Conservation (phyloP, 2,797 vertebrate genomes). For the Iguana delicatissima region DNA sequence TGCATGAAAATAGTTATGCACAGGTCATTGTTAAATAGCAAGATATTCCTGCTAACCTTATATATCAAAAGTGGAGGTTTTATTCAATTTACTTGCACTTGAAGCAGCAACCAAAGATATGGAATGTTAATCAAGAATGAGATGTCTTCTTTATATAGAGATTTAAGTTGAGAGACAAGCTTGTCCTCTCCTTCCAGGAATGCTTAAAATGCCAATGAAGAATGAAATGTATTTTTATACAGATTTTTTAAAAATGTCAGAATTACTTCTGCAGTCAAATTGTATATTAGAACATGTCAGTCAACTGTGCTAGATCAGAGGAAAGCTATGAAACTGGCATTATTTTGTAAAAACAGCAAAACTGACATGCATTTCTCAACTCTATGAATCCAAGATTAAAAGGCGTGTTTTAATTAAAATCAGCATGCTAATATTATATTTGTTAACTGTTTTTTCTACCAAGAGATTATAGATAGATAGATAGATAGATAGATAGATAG, state of each 20-base stretch:
- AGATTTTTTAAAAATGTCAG: conserved; percentile 3
- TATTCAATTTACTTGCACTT: background rate
- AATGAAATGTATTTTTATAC: conserved; percentile 30
- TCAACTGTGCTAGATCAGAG: conserved; percentile 33
- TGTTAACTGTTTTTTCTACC: background rate
- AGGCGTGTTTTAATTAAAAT: conserved; percentile 15
- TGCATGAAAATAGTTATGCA: background rate
- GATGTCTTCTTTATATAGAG: conserved; percentile 23
- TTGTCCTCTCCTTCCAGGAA: conserved; percentile 20
- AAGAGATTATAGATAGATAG: background rate
- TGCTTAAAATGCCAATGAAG: conserved; percentile 24
- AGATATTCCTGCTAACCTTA: background rate
- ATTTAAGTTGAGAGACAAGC: conserved; percentile 26
- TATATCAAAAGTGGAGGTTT: background rate
- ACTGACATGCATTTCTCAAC: background rate
- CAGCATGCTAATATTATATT: background rate
- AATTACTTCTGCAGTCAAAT: conserved; percentile 23
- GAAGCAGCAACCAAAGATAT: conserved; percentile 25
- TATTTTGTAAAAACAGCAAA: conserved; percentile 55
- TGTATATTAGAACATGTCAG: conserved; percentile 38
- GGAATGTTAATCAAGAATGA: conserved; percentile 6
- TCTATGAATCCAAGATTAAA: conserved; percentile 3
- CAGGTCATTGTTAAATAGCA: background rate
- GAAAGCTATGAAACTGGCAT: conserved; percentile 57
- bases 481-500: background rate